phyloP scores from a whole-genome alignment of 2,888 invertebrate genomes.

The Dryobota labecula region DNA sequence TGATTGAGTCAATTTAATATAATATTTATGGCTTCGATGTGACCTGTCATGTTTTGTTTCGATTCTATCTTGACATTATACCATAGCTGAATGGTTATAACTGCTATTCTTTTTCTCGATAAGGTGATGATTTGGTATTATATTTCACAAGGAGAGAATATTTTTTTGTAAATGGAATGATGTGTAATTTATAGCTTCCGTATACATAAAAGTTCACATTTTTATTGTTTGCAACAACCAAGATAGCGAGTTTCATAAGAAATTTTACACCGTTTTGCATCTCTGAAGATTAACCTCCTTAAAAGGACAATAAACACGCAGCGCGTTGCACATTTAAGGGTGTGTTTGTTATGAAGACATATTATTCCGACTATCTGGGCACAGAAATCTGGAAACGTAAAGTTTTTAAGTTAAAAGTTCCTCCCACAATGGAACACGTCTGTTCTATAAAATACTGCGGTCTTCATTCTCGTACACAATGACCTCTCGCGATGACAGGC shows the following conservation, averaged over 20 bases:
- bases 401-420: constrained; percentile 59
- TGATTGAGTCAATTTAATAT: constrained; percentile 63
- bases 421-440: constrained; percentile 69
- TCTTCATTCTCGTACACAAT: constrained; percentile 80
- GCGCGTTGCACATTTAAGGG: constrained; percentile 53
- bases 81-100: constrained; percentile 22
- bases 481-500: constrained; percentile 87
- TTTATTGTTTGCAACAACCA: constrained; percentile 37
- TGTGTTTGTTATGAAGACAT: constrained; percentile 54
- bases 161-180: constrained; percentile 19
- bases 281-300: constrained; percentile 57
- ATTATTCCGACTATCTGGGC: constrained; percentile 48
- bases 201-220: constrained; percentile 26
- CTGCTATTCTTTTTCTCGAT: constrained; percentile 4
- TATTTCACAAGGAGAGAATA: constrained; percentile 2
- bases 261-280: constrained; percentile 50
- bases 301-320: constrained; percentile 61
- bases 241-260: constrained; percentile 41
- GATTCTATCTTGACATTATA: constrained; percentile 29
- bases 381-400: constrained; percentile 56
- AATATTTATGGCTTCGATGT: constrained; percentile 51
- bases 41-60: constrained; percentile 53
- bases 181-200: constrained; percentile 43
- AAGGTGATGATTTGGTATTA: constrained; percentile 22
- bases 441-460: constrained; percentile 72